A percentile compares a stretch with the other conserved stretches of the same genome.
Conservation (phyloP, 2,888 invertebrate species). For the Aromia moschata region DNA sequence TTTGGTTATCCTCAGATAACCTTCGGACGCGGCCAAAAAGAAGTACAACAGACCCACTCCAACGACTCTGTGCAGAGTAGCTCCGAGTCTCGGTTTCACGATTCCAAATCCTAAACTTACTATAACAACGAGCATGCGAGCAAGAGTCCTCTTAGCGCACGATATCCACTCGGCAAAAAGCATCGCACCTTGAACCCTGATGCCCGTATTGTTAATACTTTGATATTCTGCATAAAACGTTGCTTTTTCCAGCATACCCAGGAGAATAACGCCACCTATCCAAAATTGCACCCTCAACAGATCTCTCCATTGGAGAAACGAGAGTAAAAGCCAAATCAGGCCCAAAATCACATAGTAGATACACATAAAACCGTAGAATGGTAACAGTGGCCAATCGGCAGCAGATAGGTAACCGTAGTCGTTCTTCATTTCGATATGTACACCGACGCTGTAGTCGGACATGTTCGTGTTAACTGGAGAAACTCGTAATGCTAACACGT, state of each 20-base stretch:
- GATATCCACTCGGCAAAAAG: constrained; percentile 91
- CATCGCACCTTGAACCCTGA: constrained; percentile 74
- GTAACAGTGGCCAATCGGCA: constrained; percentile 87
- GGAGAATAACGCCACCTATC: constrained; percentile 90
- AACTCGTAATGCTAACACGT: constrained; percentile 71
- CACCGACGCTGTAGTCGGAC: constrained; percentile 66
- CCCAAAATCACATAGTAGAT: constrained; percentile 85
- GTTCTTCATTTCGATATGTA: constrained; percentile 78
- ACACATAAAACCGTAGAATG: constrained; percentile 92
- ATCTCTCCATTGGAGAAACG: constrained; percentile 90
- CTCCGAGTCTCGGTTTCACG: constrained; percentile 91
- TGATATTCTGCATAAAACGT: constrained; percentile 91
- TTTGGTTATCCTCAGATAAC: constrained; percentile 79
- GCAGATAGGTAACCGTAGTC: constrained; percentile 87
- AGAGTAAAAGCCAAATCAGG: constrained; percentile 82
- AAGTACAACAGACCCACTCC: constrained; percentile 87
- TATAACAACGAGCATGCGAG: constrained; percentile 92
- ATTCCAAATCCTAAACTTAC: constrained; percentile 96
- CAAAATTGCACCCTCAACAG: constrained; percentile 93
- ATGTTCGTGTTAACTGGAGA: constrained; percentile 62
- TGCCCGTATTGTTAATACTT: constrained; percentile 75
- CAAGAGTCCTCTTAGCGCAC: constrained; percentile 88
- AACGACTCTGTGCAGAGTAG: constrained; percentile 87
- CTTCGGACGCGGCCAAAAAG: constrained; percentile 84
- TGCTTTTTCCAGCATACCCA: constrained; percentile 88